phyloP scores from a whole-genome alignment of 2,888 invertebrate genomes.

The Stegana nigrithorax region DNA sequence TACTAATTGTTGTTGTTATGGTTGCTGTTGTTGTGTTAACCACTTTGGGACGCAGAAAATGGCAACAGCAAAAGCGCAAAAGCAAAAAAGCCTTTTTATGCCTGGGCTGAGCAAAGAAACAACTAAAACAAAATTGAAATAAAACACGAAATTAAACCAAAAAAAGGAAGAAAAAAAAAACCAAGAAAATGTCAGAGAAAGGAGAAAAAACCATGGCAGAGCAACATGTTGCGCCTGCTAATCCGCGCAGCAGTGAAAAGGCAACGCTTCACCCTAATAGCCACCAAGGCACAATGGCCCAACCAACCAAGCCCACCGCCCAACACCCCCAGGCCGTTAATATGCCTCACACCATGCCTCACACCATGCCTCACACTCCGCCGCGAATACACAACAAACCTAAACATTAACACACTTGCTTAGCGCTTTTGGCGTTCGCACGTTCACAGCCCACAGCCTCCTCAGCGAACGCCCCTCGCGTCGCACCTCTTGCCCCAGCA shows the following conservation, averaged over 20 bases:
- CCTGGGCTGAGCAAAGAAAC: background rate
- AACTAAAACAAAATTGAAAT: too few species aligned
- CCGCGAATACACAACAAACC: background rate
- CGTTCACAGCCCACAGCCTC: background rate
- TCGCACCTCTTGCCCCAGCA: background rate
- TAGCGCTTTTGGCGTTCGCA: background rate
- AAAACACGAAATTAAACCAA: background rate
- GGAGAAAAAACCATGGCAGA: background rate
- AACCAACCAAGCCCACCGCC: background rate
- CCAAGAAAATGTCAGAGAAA: background rate
- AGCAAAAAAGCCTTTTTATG: background rate
- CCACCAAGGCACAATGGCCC: background rate
- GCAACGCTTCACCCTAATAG: too few species aligned
- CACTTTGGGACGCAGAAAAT: conserved; percentile 4
- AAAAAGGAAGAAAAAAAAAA: background rate
- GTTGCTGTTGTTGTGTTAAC: background rate
- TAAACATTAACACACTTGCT: conserved; percentile 3
- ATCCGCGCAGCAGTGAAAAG: background rate
- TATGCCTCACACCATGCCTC: background rate
- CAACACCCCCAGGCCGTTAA: background rate
- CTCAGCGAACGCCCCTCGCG: background rate
- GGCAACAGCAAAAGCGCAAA: background rate
- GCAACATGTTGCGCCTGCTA: conserved; percentile 15
- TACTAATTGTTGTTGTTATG: conserved; percentile 3
- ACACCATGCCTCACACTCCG: background rate